phyloP scores from a whole-genome alignment of 2,888 invertebrate genomes.

The Tinea trinotella region DNA sequence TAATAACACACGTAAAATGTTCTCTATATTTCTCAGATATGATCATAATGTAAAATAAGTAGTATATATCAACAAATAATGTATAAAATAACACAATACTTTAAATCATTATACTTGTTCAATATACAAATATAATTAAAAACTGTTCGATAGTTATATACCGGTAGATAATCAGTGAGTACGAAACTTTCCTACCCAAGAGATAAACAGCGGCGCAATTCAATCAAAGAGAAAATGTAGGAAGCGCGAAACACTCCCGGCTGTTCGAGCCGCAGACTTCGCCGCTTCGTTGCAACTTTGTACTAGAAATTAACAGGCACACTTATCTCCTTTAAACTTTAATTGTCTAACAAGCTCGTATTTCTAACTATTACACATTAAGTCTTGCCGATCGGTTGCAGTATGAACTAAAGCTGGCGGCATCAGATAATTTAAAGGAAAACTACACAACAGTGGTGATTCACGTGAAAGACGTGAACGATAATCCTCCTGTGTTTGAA shows the following conservation, averaged over 20 bases:
- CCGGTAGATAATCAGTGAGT: background rate
- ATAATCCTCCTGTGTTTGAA: slow-evolving; percentile 97
- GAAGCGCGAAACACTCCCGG: slow-evolving; percentile 2
- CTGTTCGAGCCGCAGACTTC: background rate
- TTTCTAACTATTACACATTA: slow-evolving; percentile 3
- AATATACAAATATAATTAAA: too few species aligned
- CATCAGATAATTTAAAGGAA: slow-evolving; percentile 96
- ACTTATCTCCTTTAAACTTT: background rate
- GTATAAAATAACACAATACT: background rate
- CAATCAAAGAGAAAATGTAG: slow-evolving; percentile 17
- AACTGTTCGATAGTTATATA: background rate
- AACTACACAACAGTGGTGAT: slow-evolving; percentile 97
- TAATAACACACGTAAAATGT: slow-evolving; percentile 22
- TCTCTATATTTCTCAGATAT: background rate
- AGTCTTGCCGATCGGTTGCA: slow-evolving; percentile 39
- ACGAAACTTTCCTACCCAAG: background rate
- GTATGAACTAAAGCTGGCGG: slow-evolving; percentile 95
- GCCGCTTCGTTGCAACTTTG: slow-evolving; percentile 14
- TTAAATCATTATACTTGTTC: too few species aligned
- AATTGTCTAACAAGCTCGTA: background rate
- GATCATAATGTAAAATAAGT: background rate
- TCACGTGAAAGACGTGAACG: slow-evolving; percentile 97
- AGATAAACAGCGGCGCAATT: slow-evolving; percentile 13
- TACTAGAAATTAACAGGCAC: slow-evolving; percentile 16
- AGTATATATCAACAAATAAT: too few species aligned